Evolutionary conservation across 1,140 invertebrate genomes (phyloP).

Genomic region (Drosophila orena): DNA sequence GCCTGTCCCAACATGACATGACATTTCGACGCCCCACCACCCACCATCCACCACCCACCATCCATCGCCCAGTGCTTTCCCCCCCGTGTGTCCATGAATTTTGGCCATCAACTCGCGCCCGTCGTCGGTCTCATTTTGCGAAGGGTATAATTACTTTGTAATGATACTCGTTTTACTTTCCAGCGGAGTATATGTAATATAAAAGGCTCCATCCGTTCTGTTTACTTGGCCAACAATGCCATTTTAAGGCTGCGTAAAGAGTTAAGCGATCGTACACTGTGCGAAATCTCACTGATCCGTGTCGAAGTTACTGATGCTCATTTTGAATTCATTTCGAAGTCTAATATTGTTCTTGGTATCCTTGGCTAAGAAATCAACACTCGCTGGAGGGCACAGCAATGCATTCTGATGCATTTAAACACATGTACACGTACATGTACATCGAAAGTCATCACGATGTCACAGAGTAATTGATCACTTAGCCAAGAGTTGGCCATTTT

Average conservation of each 20-base stretch:
- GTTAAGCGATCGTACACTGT: background rate
- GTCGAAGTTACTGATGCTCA: too few relatives aligned
- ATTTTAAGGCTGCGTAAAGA: background rate
- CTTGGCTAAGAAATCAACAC: too few relatives aligned
- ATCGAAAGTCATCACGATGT: too few relatives aligned
- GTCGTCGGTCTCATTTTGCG: conserved; percentile 5
- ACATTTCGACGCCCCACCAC: conserved; percentile 58
- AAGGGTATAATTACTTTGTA: conserved; percentile 53
- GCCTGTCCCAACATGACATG: conserved; percentile 75
- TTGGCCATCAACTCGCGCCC: background rate
- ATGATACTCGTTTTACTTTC: conserved; percentile 22
- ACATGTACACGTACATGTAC: too few relatives aligned
- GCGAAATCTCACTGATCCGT: too few relatives aligned
- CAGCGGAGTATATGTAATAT: background rate
- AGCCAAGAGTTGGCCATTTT: too few relatives aligned
- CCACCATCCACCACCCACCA: background rate
- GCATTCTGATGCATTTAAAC: background rate
- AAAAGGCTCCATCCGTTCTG: background rate
- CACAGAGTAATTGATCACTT: too few relatives aligned
- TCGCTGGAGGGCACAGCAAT: too few relatives aligned
- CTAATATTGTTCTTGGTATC: too few relatives aligned
- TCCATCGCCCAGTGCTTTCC: background rate
- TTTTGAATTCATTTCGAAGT: too few relatives aligned
- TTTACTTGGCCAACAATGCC: background rate
- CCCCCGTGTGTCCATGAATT: background rate